Evolutionary conservation across 2,888 invertebrate genomes (phyloP).

Genomic region (Byasa hedistus): DNA sequence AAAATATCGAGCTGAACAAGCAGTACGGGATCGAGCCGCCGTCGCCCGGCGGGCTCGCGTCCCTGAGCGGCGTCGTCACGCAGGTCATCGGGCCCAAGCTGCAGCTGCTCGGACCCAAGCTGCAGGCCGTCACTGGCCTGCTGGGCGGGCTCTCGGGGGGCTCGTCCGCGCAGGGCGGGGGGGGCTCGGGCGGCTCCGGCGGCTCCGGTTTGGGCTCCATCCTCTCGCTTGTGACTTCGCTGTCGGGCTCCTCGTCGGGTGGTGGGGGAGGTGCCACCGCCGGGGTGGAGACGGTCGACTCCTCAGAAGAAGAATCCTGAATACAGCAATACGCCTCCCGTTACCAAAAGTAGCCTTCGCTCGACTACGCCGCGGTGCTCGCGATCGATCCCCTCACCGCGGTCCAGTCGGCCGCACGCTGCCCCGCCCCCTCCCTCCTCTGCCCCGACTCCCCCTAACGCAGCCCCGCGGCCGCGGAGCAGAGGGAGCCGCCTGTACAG

Average conservation of each 20-base stretch:
- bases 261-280: conserved; percentile 51
- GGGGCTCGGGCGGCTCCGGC: conserved; percentile 66
- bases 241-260: conserved; percentile 73
- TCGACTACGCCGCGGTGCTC: conserved; percentile 34
- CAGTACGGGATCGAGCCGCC: conserved; percentile 86
- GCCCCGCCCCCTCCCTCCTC: conserved; percentile 18
- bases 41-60: conserved; percentile 79
- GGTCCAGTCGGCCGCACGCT: conserved; percentile 26
- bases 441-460: conserved; percentile 10
- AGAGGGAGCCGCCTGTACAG: conserved; percentile 56
- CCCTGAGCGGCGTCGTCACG: conserved; percentile 83
- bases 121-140: conserved; percentile 78
- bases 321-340: too few relatives aligned
- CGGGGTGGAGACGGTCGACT: conserved; percentile 70
- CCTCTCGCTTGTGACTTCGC: conserved; percentile 69
- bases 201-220: conserved; percentile 65
- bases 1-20: conserved; percentile 87
- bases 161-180: conserved; percentile 78
- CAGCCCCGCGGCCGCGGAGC: neutral
- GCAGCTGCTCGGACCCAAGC: conserved; percentile 83
- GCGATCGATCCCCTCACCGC: conserved; percentile 22
- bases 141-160: conserved; percentile 80
- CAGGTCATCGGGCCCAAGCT: conserved; percentile 86
- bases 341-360: conserved; percentile 30
- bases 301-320: conserved; percentile 71